Base-by-base conservation (phyloP, 2,888 invertebrate species). In the Agrilus biguttatus region DNA sequence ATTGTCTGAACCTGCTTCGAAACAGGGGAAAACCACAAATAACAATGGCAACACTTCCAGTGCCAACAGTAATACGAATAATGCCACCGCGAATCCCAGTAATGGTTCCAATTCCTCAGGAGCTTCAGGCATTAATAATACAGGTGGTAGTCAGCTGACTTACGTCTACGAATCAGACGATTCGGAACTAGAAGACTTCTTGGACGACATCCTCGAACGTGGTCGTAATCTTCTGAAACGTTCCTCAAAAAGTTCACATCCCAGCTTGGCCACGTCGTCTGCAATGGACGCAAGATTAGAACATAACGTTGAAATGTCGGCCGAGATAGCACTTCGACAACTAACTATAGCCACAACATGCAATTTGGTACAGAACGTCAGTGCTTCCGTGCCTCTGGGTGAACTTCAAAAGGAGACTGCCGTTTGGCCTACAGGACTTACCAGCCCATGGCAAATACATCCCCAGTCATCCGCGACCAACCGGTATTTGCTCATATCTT, bases 151-250 rank as follows among this genome's bases (percentile, higher is more conserved):
- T 35, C 67, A 65, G 48, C 59, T 83, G 37, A 79, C 81, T 1
- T 83, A 83, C 14, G 72, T 85, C 12, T 76, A 80, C 33, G 87
- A 87, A 58, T 84, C 83, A 0, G 87, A 87, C 48, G 87, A 87
- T 56, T 84, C 84, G 0, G 87, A 87, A 53, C 71, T 83, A 1
- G 87, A 87, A 56, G 86, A 85, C 52, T 77, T 83, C 47, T 65
- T 84, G 0, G 84, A 83, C 49, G 79, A 79, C 51, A 74, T 78
- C 49, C 62, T 77, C 8, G 78, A 79, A 56, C 68, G 74, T 37
- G 73, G 73, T 4, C 70, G 71, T 49, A 74, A 72, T 44, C 69
- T 77, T 47, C 69, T 79, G 14, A 55, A 57, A 36, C 57, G 56
- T 41, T 45, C 50, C 10, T 47, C 46, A 13, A 55, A 51, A 45